Percentiles rank a stretch among this genome's conserved stretches.
These are phyloP conservation scores for Drosophila meridiana DNA, from an alignment of 2,888 invertebrate genomes.

Conservation along the genomic window DNA sequence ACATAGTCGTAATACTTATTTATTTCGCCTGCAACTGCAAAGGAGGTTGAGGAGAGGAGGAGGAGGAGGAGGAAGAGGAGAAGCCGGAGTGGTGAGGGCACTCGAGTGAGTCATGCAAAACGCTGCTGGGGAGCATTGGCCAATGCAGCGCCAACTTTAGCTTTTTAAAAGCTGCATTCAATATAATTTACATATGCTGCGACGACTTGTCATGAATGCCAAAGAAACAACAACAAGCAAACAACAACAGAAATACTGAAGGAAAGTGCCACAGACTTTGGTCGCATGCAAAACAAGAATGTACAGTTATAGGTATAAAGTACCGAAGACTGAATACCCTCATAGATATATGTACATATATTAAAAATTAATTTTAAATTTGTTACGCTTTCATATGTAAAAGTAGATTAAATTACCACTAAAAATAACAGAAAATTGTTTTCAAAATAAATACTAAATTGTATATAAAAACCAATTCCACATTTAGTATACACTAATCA, in stretches of 20 bases:
- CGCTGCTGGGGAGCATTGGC: conserved; percentile 32
- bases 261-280: conserved; percentile 27
- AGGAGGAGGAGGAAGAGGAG: background rate
- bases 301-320: background rate
- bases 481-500: background rate
- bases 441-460: too few relatives aligned
- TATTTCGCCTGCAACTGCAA: conserved; percentile 39
- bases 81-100: background rate
- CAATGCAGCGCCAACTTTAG: conserved; percentile 23
- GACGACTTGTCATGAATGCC: conserved; percentile 18
- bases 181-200: conserved; percentile 34
- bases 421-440: too few relatives aligned
- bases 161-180: conserved; percentile 29
- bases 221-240: conserved; percentile 1
- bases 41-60: background rate
- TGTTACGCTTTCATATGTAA: too few relatives aligned
- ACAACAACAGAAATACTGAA: conserved; percentile 5
- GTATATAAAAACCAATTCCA: background rate
- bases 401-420: too few relatives aligned
- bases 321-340: conserved; percentile 2
- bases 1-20: conserved; percentile 64
- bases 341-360: background rate
- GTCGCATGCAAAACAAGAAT: conserved; percentile 13
- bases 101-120: conserved; percentile 33
- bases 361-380: background rate